Evolutionary conservation across 2,113 vertebrate species (phyloP), one percentile per base, ranked within the genome.

Genomic region (Bagarius yarrelli): DNA sequence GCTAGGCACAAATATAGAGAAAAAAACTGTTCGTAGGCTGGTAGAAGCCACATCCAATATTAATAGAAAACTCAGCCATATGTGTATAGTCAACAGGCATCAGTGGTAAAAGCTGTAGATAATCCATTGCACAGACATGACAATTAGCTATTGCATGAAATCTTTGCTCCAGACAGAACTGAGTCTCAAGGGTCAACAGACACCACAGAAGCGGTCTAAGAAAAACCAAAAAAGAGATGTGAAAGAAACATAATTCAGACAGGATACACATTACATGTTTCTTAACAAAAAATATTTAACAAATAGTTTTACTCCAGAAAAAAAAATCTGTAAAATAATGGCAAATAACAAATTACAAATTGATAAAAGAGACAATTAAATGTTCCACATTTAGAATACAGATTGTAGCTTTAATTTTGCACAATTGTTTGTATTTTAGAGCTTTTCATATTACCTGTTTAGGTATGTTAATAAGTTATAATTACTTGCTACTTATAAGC

Each of bases 61-160:
- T 98, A 90, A 99, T 95, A 83, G 97, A 99, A 91, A 99, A 99
- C 83, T 99, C 96, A 82, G 95, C 95, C 89, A 98, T 94, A 77
- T 99, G 97, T 16, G 97, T 97, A 89, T 94, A 92, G 0, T 94
- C 93, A 56, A 94, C 92, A 79, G 97, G 95, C 2, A 98, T 92
- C 80, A 97, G 93, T 0, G 97, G 96, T 40, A 99, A 94, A 86
- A 98, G 88, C 0, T 98, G 97, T 93, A 99, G 94, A 83, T 96
- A 97, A 89, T 99, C 97, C 81, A 99, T 83, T 23, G 96, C 95
- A 97, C 97, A 99, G 27, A 97, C 94, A 60, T 99, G 96, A 78
- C 85, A 93, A 76, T 93, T 93, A 80, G 91, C 86, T 8, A 95
- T 96, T n/a, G 94, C 95, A 72, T 99, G 96, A 84, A 89, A 94